These are phyloP conservation scores for Lepidochrysops patricia DNA, from an alignment of 2,888 invertebrate species.

Conservation along the genomic window DNA sequence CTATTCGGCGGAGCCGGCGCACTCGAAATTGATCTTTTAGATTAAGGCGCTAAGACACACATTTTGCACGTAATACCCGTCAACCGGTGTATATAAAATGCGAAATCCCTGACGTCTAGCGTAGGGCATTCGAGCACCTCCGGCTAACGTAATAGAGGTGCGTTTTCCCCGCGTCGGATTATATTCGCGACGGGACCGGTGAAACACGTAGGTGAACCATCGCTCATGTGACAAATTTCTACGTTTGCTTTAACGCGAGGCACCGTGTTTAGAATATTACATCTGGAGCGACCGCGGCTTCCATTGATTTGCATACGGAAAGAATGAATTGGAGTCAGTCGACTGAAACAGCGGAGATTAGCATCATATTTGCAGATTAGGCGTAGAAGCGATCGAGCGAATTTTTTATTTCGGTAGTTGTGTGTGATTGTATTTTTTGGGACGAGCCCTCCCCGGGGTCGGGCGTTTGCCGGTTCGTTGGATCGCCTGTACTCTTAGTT, in stretches of 20 bases:
- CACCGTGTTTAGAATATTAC: constrained; percentile 72
- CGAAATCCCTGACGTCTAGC: constrained; percentile 52
- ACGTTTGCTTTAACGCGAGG: constrained; percentile 71
- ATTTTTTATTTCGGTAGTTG: constrained; percentile 14
- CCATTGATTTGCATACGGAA: constrained; percentile 64
- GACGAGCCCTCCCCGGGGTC: constrained; percentile 46
- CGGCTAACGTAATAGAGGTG: constrained; percentile 72
- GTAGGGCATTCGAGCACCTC: constrained; percentile 67
- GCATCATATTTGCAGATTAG: constrained; percentile 18
- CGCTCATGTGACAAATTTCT: constrained; percentile 75
- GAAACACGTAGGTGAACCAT: constrained; percentile 74
- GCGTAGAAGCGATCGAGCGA: constrained; percentile 16
- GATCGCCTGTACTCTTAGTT: constrained; percentile 64
- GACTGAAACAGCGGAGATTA: constrained; percentile 24
- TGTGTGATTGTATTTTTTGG: constrained; percentile 22
- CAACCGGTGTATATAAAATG: constrained; percentile 55
- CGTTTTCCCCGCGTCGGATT: constrained; percentile 63
- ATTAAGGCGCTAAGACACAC: constrained; percentile 62
- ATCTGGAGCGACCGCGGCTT: constrained; percentile 48
- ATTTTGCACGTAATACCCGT: constrained; percentile 57
- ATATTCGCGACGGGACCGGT: constrained; percentile 69
- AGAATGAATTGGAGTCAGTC: constrained; percentile 33
- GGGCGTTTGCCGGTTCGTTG: constrained; percentile 64
- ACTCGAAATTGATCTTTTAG: constrained; percentile 59
- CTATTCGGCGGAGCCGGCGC: constrained; percentile 34